A percentile compares a stretch with the other conserved stretches of the same genome.
phyloP scores from a whole-genome alignment of 2,888 invertebrate genomes.

The Mythimna lalbum region DNA sequence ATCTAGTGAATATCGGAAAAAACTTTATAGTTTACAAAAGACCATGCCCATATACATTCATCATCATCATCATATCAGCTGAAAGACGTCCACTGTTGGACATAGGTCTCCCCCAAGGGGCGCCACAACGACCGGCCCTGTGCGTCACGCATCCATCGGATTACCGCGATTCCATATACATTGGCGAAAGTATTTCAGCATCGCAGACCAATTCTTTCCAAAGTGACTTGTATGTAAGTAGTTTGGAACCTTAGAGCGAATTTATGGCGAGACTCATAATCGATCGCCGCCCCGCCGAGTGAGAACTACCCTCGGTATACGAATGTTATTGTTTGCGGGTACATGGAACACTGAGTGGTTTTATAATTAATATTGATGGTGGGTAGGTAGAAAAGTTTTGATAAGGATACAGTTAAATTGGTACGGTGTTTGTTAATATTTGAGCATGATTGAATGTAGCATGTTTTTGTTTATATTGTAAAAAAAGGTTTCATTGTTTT shows the following conservation, averaged over 20 bases:
- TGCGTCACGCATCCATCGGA: too few relatives aligned
- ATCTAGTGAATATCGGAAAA: not conserved
- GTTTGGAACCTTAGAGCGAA: constrained; percentile 21
- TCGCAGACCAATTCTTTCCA: constrained; percentile 18
- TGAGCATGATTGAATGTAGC: not conserved
- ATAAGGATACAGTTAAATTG: not conserved
- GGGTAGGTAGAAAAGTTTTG: constrained; percentile 6
- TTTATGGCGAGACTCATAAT: constrained; percentile 49
- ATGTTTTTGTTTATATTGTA: not conserved
- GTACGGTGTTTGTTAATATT: not conserved
- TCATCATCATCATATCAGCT: too few relatives aligned
- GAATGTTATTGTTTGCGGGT: constrained; percentile 41
- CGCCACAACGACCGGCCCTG: too few relatives aligned
- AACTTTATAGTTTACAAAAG: not conserved
- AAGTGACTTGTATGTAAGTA: constrained; percentile 31
- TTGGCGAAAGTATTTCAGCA: not conserved
- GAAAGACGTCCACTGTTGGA: too few relatives aligned
- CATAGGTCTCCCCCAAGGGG: too few relatives aligned
- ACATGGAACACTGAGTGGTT: constrained; percentile 39
- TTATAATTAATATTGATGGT: constrained; percentile 51
- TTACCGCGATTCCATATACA: not conserved
- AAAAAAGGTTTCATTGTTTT: not conserved
- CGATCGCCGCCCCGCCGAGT: constrained; percentile 48
- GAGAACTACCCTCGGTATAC: constrained; percentile 41
- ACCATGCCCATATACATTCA: not conserved